These are phyloP conservation scores for Myotis lucifugus DNA, from an alignment of 2,113 vertebrate genomes.

Conservation along the genomic window DNA sequence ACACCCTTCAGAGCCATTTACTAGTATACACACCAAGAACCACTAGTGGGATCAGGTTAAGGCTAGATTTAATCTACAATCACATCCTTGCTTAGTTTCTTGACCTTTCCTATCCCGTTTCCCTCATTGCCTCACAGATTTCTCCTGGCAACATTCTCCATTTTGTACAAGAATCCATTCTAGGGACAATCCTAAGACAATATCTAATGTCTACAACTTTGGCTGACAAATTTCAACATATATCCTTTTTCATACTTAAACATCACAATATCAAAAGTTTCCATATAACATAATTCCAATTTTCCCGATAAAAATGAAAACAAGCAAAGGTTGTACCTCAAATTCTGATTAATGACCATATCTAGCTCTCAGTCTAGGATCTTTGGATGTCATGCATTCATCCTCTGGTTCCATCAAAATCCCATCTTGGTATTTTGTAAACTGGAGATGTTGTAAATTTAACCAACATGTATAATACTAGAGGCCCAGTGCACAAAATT, in stretches of 20 bases:
- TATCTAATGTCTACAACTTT: background rate
- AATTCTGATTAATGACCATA: background rate
- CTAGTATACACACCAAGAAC: background rate
- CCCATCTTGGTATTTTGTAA: background rate
- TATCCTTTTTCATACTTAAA: background rate
- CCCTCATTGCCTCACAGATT: background rate
- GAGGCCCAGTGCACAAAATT: too few species aligned
- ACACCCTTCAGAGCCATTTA: background rate
- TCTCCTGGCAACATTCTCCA: background rate
- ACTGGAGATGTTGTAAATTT: background rate
- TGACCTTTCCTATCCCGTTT: background rate
- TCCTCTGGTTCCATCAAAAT: background rate
- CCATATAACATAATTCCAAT: background rate
- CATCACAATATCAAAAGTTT: background rate
- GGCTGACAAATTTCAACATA: background rate
- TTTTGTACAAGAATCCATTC: background rate
- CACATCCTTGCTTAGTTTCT: background rate
- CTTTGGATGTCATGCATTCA: background rate
- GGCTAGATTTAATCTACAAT: background rate
- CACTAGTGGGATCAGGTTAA: background rate
- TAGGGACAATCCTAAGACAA: background rate
- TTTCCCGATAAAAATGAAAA: background rate
- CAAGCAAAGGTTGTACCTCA: background rate
- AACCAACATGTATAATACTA: background rate
- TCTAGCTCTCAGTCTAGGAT: background rate